These are phyloP conservation scores for Bombus superbus DNA, from an alignment of 1,140 invertebrate species.

Conservation along the genomic window DNA sequence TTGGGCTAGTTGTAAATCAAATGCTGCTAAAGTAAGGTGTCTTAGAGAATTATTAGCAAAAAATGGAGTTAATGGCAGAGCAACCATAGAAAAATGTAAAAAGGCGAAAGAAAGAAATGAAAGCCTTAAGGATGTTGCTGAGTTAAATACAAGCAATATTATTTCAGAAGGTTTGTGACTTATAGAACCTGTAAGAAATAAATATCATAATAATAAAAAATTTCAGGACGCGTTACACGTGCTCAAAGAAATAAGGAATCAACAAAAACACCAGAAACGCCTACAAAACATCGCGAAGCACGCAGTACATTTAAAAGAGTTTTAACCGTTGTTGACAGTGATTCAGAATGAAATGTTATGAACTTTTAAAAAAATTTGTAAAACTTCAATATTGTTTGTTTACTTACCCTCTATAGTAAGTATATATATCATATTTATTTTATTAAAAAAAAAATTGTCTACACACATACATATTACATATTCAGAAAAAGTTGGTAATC, in stretches of 20 bases:
- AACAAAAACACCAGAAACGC: constrained; percentile 35
- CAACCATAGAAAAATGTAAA: constrained; percentile 76
- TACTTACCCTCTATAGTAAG: constrained; percentile 26
- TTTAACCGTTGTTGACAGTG: constrained; percentile 74
- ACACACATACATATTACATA: background rate
- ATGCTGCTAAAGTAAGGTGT: constrained; percentile 67
- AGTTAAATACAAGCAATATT: constrained; percentile 71
- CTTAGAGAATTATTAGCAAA: constrained; percentile 72
- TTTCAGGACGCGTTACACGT: constrained; percentile 74
- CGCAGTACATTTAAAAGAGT: constrained; percentile 67
- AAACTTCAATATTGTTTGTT: constrained; percentile 3
- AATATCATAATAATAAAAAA: constrained; percentile 24
- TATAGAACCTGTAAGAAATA: background rate
- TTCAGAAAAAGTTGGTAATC: background rate
- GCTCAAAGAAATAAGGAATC: constrained; percentile 62
- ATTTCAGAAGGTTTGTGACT: constrained; percentile 73
- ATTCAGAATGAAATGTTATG: constrained; percentile 70
- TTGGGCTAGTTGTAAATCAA: constrained; percentile 71
- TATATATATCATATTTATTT: constrained; percentile 23
- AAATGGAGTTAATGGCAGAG: constrained; percentile 72
- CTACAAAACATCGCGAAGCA: constrained; percentile 59
- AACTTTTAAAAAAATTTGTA: constrained; percentile 8
- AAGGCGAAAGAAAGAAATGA: constrained; percentile 70
- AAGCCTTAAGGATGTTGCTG: constrained; percentile 65
- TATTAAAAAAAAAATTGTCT: background rate